Percentiles rank a stretch among this genome's conserved stretches.
These are phyloP conservation scores for Ennomos fuscantarius DNA, from an alignment of 2,888 invertebrate genomes.

Conservation along the genomic window DNA sequence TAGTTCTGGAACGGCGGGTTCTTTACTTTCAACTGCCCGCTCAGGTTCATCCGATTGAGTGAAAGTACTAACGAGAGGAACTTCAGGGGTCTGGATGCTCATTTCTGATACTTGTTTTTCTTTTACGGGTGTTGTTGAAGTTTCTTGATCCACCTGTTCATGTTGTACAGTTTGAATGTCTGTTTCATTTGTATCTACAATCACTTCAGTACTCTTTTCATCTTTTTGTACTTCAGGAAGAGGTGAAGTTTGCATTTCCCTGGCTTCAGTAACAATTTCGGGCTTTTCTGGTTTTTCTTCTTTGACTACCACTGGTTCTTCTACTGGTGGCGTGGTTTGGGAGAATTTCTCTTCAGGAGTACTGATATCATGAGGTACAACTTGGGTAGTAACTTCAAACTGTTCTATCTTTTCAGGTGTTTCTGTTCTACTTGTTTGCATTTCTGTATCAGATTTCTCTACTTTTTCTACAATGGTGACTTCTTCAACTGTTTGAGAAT, in stretches of 20 bases:
- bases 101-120: conserved; percentile 62
- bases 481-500: conserved; percentile 73
- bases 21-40: conserved; percentile 38
- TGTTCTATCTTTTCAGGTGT: conserved; percentile 67
- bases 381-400: conserved; percentile 84
- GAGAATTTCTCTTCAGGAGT: conserved; percentile 77
- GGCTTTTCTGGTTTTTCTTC: conserved; percentile 55
- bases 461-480: conserved; percentile 67
- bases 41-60: conserved; percentile 76
- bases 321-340: conserved; percentile 72
- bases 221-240: conserved; percentile 58
- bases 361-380: conserved; percentile 70
- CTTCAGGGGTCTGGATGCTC: conserved; percentile 71
- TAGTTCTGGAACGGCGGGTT: conserved; percentile 36
- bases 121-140: conserved; percentile 68
- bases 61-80: conserved; percentile 63
- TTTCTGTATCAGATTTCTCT: conserved; percentile 69
- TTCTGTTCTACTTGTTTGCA: conserved; percentile 72
- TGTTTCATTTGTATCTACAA: conserved; percentile 69
- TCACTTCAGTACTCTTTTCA: conserved; percentile 72
- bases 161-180: conserved; percentile 68
- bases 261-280: conserved; percentile 74
- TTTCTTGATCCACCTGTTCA: conserved; percentile 68
- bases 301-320: conserved; percentile 48
- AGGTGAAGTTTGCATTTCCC: conserved; percentile 85